Percentiles rank a stretch among this genome's conserved stretches.
These are phyloP conservation scores for Meliscaeva auricollis DNA, from an alignment of 2,888 invertebrate genomes.

Conservation along the genomic window DNA sequence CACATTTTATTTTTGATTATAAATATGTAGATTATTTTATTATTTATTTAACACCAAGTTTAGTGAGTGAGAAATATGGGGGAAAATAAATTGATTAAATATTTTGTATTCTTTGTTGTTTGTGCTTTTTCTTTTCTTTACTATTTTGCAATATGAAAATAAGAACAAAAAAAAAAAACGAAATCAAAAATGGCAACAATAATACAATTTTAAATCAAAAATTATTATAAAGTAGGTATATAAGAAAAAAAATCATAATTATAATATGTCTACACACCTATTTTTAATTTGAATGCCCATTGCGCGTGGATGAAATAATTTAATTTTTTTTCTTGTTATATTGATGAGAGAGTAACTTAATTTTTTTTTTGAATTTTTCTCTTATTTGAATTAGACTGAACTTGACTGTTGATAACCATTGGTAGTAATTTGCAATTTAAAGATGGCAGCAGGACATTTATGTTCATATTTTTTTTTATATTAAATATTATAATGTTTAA, in stretches of 20 bases:
- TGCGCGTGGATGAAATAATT: conserved; percentile 58
- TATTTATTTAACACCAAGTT: conserved; percentile 57
- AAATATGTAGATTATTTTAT: conserved; percentile 32
- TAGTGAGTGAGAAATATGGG: conserved; percentile 26
- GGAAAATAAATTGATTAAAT: conserved; percentile 47
- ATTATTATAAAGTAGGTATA: no score
- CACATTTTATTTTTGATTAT: conserved; percentile 34
- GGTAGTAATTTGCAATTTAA: conserved; percentile 64
- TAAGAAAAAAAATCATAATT: no score
- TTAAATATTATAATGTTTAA: conserved; percentile 7
- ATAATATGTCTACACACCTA: conserved; percentile 70
- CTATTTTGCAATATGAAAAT: conserved; percentile 23
- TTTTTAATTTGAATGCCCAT: conserved; percentile 65
- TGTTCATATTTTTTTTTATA: conserved; percentile 33
- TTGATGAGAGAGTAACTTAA: conserved; percentile 32
- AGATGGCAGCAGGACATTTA: conserved; percentile 73
- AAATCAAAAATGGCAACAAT: conserved; percentile 37
- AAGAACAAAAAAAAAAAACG: conserved; percentile 17
- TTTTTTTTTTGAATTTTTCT: conserved; percentile 25
- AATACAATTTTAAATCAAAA: conserved; percentile 32
- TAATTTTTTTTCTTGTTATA: conserved; percentile 20
- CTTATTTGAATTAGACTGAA: conserved; percentile 39
- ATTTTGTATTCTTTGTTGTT: conserved; percentile 53
- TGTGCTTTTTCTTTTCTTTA: conserved; percentile 58
- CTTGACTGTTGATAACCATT: conserved; percentile 68